A percentile compares a stretch with the other conserved stretches of the same genome.
These are phyloP conservation scores for Spinus olivaceus DNA, from an alignment of 2,797 vertebrate genomes.

Conservation along the genomic window DNA sequence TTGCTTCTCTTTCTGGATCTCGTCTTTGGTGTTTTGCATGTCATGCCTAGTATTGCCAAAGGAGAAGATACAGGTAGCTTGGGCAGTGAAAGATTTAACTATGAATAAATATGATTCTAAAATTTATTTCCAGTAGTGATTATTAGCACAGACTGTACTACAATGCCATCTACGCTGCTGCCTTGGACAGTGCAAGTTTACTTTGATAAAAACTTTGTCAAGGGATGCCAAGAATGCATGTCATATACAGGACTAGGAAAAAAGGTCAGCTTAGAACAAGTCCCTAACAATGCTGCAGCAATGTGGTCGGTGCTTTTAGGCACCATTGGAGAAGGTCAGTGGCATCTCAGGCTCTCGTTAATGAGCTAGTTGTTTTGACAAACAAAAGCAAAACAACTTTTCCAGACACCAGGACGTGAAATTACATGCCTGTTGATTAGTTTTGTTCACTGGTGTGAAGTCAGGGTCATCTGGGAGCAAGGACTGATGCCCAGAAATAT, in stretches of 20 bases:
- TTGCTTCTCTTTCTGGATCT: not conserved
- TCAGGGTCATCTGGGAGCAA: not conserved
- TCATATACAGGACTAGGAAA: not conserved
- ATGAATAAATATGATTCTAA: not conserved
- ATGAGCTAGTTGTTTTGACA: not conserved
- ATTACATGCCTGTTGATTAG: not conserved
- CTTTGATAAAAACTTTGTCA: not conserved
- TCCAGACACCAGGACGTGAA: not conserved
- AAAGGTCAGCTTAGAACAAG: not conserved
- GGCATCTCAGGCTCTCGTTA: not conserved
- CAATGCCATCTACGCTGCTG: not conserved
- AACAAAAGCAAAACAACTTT: not conserved
- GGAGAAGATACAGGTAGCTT: not conserved
- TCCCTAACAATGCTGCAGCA: not conserved
- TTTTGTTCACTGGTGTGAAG: not conserved
- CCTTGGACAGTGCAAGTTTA: not conserved
- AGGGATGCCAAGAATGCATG: accelerated
- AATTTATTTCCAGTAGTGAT: not conserved
- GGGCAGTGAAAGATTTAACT: not conserved
- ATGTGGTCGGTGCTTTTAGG: not conserved
- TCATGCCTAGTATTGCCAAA: not conserved
- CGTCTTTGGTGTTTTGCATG: not conserved
- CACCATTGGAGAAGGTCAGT: not conserved
- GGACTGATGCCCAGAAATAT: not conserved
- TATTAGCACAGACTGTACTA: not conserved